Evolutionary conservation across 2,113 vertebrate species (phyloP), one percentile per base, ranked within the genome.

Genomic region (Takifugu bimaculatus): DNA sequence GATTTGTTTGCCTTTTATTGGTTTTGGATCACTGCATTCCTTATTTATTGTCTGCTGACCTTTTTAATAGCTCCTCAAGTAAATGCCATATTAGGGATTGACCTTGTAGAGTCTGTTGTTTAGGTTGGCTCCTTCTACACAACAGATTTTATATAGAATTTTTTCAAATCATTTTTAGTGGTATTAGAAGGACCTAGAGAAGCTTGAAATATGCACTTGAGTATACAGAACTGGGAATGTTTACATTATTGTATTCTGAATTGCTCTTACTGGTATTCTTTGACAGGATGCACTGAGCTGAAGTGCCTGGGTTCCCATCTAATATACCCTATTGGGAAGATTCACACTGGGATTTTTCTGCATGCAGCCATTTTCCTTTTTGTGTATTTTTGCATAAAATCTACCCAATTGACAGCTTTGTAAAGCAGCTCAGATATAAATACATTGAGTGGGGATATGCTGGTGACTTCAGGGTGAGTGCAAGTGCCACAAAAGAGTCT

Each of bases 1-100:
- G 74, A 85, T 83, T 84, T 77, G 68, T 63, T 74, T 72, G 74
- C 80, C 78, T 73, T 77, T 85, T 77, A 85, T 72, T 70, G 74
- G 77, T 71, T 71, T 74, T 73, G 77, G 75, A 88, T 84, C 81
- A 76, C 54, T 79, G 74, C 78, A 60, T 77, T 78, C 74, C 72
- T 77, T 32, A 63, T 63, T 79, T 84, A 82, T 71, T 79, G 80
- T 77, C 55, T 74, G 61, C 67, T 82, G 82, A 83, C 80, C 82
- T 85, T 85, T 85, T 69, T 60, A 75, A 61, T 77, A 80, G 70
- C 71, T 27, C 54, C 62, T 60, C 43, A 74, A 79, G 82, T 75
- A 70, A 65, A 75, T 80, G 66, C 54, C 77, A 78, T 86, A 85
- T 85, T 50, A 65, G 54, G 44, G 78, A 54, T 55, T 50, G 20